These are phyloP conservation scores for Hanleya hanleyi DNA, from an alignment of 2,888 invertebrate species.

Conservation along the genomic window DNA sequence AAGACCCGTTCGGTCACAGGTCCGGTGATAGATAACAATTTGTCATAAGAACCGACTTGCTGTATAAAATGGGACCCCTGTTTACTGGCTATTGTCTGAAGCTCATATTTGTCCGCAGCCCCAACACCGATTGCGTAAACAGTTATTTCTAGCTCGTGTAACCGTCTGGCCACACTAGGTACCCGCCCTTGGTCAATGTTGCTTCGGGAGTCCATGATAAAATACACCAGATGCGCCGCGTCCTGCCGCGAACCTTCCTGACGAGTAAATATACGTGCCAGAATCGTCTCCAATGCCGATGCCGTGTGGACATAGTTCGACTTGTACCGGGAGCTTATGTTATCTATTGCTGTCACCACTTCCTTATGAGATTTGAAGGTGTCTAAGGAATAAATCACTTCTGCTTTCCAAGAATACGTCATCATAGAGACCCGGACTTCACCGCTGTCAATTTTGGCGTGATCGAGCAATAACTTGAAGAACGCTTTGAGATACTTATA, in stretches of 20 bases:
- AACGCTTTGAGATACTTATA: not conserved
- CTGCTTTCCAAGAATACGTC: slow-evolving; percentile 33
- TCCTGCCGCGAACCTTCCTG: slow-evolving; percentile 12
- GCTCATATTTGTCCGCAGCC: not conserved
- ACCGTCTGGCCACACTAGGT: not conserved
- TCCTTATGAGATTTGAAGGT: not conserved
- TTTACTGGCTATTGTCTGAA: not conserved
- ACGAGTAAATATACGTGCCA: not conserved
- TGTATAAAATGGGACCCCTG: not conserved
- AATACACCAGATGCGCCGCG: not conserved
- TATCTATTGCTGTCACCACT: not conserved
- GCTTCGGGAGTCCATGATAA: not conserved
- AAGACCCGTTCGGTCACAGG: not conserved
- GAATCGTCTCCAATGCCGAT: not conserved
- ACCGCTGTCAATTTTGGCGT: not conserved
- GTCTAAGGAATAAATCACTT: not conserved
- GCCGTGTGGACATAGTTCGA: slow-evolving; percentile 1
- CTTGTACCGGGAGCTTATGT: not conserved
- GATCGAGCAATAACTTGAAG: not conserved
- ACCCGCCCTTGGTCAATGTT: slow-evolving; percentile 13
- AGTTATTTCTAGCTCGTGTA: not conserved
- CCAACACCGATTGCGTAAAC: not conserved
- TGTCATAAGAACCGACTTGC: not conserved
- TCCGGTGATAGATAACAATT: not conserved
- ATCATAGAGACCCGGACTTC: slow-evolving; percentile 20